phyloP scores from a whole-genome alignment of 2,888 invertebrate genomes.

The Ernsta delagoae region DNA sequence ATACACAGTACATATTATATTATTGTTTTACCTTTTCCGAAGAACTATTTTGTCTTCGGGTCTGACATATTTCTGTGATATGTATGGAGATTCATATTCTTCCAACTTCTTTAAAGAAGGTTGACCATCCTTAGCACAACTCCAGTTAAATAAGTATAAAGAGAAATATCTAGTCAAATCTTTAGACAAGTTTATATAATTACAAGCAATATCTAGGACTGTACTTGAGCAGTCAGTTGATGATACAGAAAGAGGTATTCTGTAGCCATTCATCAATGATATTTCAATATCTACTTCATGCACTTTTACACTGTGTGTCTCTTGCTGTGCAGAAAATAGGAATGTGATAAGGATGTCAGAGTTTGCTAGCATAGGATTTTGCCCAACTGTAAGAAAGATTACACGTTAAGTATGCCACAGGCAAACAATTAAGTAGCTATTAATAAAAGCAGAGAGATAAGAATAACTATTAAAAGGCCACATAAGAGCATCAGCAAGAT shows the following conservation, averaged over 20 bases:
- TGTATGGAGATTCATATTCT: constrained; percentile 98
- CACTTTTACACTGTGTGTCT: constrained; percentile 88
- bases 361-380: constrained; percentile 91
- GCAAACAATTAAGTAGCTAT: background rate
- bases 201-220: constrained; percentile 92
- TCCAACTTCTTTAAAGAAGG: constrained; percentile 94
- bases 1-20: background rate
- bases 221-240: constrained; percentile 94
- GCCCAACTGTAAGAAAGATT: constrained; percentile 88
- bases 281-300: constrained; percentile 91
- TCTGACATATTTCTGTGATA: constrained; percentile 92
- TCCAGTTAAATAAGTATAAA: constrained; percentile 93
- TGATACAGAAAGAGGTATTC: constrained; percentile 91
- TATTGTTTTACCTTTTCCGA: constrained; percentile 88
- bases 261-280: constrained; percentile 94
- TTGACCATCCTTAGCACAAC: constrained; percentile 88
- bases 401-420: constrained; percentile 1
- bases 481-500: background rate
- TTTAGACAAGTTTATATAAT: constrained; percentile 91
- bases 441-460: constrained; percentile 1
- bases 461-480: background rate
- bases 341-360: constrained; percentile 94
- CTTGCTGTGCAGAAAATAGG: constrained; percentile 96
- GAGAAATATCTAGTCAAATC: constrained; percentile 95
- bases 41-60: constrained; percentile 92